Percentiles rank a stretch among this genome's conserved stretches.
Evolutionary conservation across 1,140 invertebrate species (phyloP).

Genomic region (Pachyrhynchus sulphureomaculatus): DNA sequence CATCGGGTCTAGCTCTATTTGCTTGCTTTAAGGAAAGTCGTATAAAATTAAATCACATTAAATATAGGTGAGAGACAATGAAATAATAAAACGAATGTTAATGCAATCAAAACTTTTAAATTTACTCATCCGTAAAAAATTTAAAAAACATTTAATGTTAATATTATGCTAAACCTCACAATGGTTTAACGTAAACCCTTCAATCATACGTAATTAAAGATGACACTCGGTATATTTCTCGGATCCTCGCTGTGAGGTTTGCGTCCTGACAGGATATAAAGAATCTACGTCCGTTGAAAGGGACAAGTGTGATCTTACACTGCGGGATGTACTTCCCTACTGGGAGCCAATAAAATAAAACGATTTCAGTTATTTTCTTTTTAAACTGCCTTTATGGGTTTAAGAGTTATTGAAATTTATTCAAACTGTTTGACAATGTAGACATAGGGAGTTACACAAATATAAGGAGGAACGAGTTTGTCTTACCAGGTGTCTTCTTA

Average conservation of each 20-base stretch:
- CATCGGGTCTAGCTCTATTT: too few relatives aligned
- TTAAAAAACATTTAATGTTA: too few relatives aligned
- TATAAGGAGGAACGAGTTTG: conserved; percentile 27
- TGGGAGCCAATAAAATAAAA: conserved; percentile 40
- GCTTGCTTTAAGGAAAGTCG: too few relatives aligned
- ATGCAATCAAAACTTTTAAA: too few relatives aligned
- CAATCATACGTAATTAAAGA: background rate
- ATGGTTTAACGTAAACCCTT: too few relatives aligned
- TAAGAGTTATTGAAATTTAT: conserved; percentile 40
- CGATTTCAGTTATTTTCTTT: conserved; percentile 27
- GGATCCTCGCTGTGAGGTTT: conserved; percentile 18
- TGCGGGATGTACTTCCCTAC: conserved; percentile 31
- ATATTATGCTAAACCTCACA: too few relatives aligned
- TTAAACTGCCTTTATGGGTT: conserved; percentile 22
- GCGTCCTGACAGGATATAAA: conserved; percentile 30
- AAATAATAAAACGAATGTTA: too few relatives aligned
- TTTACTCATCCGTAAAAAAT: too few relatives aligned
- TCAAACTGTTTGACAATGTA: conserved; percentile 34
- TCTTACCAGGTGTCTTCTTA: conserved; percentile 15
- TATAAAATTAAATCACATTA: too few relatives aligned
- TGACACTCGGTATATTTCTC: conserved; percentile 6
- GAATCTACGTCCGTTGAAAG: conserved; percentile 39
- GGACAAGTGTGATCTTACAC: conserved; percentile 39
- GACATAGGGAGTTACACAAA: conserved; percentile 21
- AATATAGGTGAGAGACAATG: too few relatives aligned